Percentiles rank a stretch among this genome's conserved stretches.
Evolutionary conservation across 2,888 invertebrate species (phyloP).

Genomic region (Megalurothrips usitatus): DNA sequence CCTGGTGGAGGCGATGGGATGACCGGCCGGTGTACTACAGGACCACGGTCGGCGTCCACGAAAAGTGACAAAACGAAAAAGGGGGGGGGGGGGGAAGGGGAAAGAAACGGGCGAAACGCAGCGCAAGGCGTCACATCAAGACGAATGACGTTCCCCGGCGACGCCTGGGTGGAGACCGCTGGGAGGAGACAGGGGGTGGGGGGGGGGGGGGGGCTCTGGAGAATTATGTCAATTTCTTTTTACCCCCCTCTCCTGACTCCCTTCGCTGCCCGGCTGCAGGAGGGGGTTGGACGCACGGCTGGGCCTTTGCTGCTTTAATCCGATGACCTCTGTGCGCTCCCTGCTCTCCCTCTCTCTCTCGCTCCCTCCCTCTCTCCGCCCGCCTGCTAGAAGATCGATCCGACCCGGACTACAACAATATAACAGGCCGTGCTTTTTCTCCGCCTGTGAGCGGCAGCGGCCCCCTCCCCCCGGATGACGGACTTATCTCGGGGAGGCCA

Average conservation of each 20-base stretch:
- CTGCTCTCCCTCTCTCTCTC: not conserved
- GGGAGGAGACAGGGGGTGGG: not conserved
- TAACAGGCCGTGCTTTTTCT: too few relatives aligned
- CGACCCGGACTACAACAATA: too few relatives aligned
- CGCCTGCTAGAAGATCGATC: not conserved
- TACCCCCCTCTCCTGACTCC: not conserved
- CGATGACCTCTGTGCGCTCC: not conserved
- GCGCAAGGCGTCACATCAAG: not conserved
- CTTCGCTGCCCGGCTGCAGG: not conserved
- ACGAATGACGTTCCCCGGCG: not conserved
- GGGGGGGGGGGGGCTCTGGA: not conserved
- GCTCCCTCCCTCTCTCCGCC: not conserved
- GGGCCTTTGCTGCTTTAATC: not conserved
- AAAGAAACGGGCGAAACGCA: not conserved
- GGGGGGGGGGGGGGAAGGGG: not conserved
- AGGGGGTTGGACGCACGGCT: not conserved
- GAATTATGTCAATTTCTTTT: constrained; percentile 9
- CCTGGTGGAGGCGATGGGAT: too few relatives aligned
- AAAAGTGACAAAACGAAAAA: too few relatives aligned
- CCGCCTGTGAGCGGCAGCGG: too few relatives aligned
- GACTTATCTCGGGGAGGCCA: too few relatives aligned
- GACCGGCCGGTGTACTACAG: too few relatives aligned
- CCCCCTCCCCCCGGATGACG: too few relatives aligned
- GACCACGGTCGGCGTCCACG: too few relatives aligned
- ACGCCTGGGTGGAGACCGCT: too few relatives aligned